phyloP scores from a whole-genome alignment of 2,888 invertebrate species.

The Phasia obesa region DNA sequence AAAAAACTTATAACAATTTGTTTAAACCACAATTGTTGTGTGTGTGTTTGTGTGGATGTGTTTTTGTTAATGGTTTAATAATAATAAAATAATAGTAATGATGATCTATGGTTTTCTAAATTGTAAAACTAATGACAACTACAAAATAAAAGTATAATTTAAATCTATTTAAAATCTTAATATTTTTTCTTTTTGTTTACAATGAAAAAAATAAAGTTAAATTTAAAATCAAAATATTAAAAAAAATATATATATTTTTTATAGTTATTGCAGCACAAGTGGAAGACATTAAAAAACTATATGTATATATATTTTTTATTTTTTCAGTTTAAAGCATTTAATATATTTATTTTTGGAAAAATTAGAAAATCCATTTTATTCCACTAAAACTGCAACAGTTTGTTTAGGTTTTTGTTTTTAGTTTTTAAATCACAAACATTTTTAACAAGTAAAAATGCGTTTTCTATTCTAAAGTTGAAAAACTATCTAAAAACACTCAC shows the following conservation, averaged over 20 bases:
- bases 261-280: conserved; percentile 80
- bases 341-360: conserved; percentile 49
- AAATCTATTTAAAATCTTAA: conserved; percentile 39
- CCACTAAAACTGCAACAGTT: conserved; percentile 72
- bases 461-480: conserved; percentile 19
- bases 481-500: conserved; percentile 3
- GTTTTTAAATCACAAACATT: conserved; percentile 36
- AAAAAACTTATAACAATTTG: conserved; percentile 70
- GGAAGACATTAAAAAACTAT: conserved; percentile 77
- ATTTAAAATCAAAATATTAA: conserved; percentile 50
- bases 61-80: too few species aligned
- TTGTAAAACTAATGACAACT: conserved; percentile 59
- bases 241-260: conserved; percentile 64
- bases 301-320: conserved; percentile 34
- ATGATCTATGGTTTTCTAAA: conserved; percentile 65
- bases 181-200: conserved; percentile 27
- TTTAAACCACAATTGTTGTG: conserved; percentile 59
- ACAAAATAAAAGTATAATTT: conserved; percentile 58
- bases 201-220: conserved; percentile 49
- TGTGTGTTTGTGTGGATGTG: not conserved
- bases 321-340: conserved; percentile 62
- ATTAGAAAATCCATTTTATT: conserved; percentile 61
- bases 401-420: conserved; percentile 46
- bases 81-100: conserved; percentile 59
- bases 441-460: conserved; percentile 51